phyloP scores from a whole-genome alignment of 1,140 invertebrate genomes.

The Phymastichus coffea region DNA sequence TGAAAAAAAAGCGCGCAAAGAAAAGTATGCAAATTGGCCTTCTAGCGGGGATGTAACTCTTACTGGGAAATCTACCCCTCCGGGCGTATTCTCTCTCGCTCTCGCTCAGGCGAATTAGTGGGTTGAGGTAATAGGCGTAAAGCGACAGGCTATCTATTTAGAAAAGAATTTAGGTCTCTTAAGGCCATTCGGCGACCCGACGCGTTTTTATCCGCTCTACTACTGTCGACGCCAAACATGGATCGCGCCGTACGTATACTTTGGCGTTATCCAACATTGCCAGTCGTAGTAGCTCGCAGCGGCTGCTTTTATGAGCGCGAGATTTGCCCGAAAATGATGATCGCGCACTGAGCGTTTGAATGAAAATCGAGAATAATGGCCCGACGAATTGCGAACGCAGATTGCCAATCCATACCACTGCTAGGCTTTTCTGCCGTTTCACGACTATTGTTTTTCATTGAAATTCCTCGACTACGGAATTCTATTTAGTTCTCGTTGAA shows the following conservation, averaged over 20 bases:
- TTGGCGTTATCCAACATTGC: too few species aligned
- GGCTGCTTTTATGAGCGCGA: too few species aligned
- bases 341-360: too few species aligned
- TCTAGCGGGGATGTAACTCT: neutral
- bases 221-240: slow-evolving; percentile 25
- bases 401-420: too few species aligned
- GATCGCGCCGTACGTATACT: neutral
- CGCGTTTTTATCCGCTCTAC: slow-evolving; percentile 31
- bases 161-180: slow-evolving; percentile 48
- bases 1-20: slow-evolving; percentile 1
- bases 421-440: too few species aligned
- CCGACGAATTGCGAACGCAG: too few species aligned
- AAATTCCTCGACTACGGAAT: too few species aligned
- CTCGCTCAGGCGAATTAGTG: slow-evolving; percentile 41
- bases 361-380: too few species aligned
- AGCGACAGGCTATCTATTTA: slow-evolving; percentile 44
- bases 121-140: slow-evolving; percentile 51
- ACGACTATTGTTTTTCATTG: too few species aligned
- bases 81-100: slow-evolving; percentile 30
- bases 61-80: slow-evolving; percentile 33
- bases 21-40: slow-evolving; percentile 14
- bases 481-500: too few species aligned
- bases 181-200: slow-evolving; percentile 40
- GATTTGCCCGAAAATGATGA: slow-evolving; percentile 18
- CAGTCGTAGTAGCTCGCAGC: too few species aligned